These are phyloP conservation scores for Belgica antarctica DNA, from an alignment of 2,888 invertebrate genomes.

Conservation along the genomic window DNA sequence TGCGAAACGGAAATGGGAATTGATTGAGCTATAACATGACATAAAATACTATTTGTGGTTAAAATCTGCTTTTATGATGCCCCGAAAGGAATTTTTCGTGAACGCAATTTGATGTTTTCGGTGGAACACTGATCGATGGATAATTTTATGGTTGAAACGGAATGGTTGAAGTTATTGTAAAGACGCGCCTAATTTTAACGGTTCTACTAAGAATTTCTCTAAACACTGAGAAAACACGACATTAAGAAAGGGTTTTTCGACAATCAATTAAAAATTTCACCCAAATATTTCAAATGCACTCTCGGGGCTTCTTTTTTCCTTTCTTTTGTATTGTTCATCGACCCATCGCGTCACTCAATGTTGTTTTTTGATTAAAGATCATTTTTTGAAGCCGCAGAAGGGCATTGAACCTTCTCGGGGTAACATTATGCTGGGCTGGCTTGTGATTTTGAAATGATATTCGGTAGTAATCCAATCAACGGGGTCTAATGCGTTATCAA, in stretches of 20 bases:
- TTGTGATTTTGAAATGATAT: background rate
- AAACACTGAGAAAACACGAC: too few relatives aligned
- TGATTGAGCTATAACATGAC: too few relatives aligned
- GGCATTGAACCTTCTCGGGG: background rate
- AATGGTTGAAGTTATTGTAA: background rate
- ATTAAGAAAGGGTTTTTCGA: background rate
- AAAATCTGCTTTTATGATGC: too few relatives aligned
- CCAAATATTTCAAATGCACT: background rate
- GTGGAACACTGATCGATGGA: too few relatives aligned
- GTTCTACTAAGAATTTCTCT: background rate
- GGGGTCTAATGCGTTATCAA: background rate
- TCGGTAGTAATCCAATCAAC: background rate
- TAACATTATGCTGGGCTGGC: background rate
- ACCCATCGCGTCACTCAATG: too few relatives aligned
- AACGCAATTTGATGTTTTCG: too few relatives aligned
- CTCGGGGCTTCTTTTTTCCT: too few relatives aligned
- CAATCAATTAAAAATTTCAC: background rate
- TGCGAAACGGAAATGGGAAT: too few relatives aligned
- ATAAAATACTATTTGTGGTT: too few relatives aligned
- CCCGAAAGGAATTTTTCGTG: too few relatives aligned
- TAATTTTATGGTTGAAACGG: too few relatives aligned
- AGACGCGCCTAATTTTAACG: background rate
- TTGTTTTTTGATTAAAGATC: too few relatives aligned
- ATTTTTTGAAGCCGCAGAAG: background rate
- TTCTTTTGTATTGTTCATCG: background rate